Evolutionary conservation across 2,113 vertebrate species (phyloP), one percentile per base, ranked within the genome.

Genomic region (Epinephelus moara): DNA sequence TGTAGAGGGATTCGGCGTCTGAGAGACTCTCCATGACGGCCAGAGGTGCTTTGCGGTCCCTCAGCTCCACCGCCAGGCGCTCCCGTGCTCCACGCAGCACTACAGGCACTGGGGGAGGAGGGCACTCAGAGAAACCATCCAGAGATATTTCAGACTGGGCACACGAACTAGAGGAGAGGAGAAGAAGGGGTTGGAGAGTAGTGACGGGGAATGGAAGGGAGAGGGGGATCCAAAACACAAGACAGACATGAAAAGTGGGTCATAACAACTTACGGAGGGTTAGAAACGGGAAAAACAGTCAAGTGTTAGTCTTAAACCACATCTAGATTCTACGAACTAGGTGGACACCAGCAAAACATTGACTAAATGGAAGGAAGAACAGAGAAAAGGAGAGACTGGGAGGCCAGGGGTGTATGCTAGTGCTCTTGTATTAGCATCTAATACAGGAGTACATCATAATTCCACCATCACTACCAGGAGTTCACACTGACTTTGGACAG

Each of bases 21-120:
- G 98, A 99, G 18, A 99, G 96, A 89, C 97, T 99, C 94, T 99
- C 98, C 97, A 98, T 99, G 85, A 98, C 96, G 0, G 98, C 98
- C 25, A 99, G 95, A 0, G 98, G 98, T 0, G 98, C 98, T n/a
- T 98, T 96, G 11, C 96, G 96, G 55, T 97, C 97, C 91, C 97
- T 96, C 71, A 99, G 94, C 93, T 99, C 98, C 45, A 97, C 97
- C 0, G 97, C 93, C 70, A 99, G 95, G 4, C 97, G 96, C 75
- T 99, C 98, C 86, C 97, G 96, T 0, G 98, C 98, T 71, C 97
- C 97, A 89, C 97, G 95, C 81, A 99, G 96, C n/a, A 99, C 96
- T 69, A 98, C 95, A 75, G 99, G 97, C 87, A 99, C 97, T 0
- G 97, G 97, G 82, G 97, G 96, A 3, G 97, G 96, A 76, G 97